Conservation (phyloP, 1,140 invertebrate species). For the Drosophila fuyamai region DNA sequence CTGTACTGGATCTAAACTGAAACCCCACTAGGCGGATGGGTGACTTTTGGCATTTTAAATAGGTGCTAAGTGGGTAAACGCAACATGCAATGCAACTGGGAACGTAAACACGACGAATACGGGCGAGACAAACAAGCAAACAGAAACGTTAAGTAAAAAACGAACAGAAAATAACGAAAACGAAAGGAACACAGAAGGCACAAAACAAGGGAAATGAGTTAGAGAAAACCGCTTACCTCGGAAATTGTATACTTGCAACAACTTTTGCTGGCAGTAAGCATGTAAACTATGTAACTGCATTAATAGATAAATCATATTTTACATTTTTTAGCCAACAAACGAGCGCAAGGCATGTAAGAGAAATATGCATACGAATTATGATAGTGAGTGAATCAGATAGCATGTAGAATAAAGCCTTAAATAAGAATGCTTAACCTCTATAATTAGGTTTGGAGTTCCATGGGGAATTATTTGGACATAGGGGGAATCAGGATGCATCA, state of each 20-base stretch:
- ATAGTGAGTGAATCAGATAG: conserved; percentile 32
- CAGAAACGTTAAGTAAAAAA: conserved; percentile 21
- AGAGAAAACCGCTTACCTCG: conserved; percentile 77
- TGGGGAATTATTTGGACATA: conserved; percentile 13
- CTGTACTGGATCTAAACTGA: conserved; percentile 39
- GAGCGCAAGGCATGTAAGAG: conserved; percentile 72
- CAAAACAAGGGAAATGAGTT: conserved; percentile 24
- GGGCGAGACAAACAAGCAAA: conserved; percentile 19
- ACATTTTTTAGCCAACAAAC: conserved; percentile 63
- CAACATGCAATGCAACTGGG: conserved; percentile 39
- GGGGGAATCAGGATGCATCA: conserved; percentile 5
- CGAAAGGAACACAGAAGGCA: conserved; percentile 33
- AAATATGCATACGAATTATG: conserved; percentile 56
- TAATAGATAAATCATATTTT: conserved; percentile 45
- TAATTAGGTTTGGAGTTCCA: conserved; percentile 14
- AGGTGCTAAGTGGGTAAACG: conserved; percentile 13
- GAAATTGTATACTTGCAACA: conserved; percentile 84
- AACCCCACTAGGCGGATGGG: conserved; percentile 55
- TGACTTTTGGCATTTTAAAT: conserved; percentile 64
- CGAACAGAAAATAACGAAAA: conserved; percentile 29
- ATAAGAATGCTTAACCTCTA: conserved; percentile 37
- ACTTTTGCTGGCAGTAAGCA: conserved; percentile 83
- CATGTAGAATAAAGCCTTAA: conserved; percentile 35
- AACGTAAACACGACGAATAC: conserved; percentile 7
- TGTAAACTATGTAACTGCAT: conserved; percentile 82